Conservation (phyloP, 2,888 invertebrate genomes). For the Caenorhabditis zanzibari region DNA sequence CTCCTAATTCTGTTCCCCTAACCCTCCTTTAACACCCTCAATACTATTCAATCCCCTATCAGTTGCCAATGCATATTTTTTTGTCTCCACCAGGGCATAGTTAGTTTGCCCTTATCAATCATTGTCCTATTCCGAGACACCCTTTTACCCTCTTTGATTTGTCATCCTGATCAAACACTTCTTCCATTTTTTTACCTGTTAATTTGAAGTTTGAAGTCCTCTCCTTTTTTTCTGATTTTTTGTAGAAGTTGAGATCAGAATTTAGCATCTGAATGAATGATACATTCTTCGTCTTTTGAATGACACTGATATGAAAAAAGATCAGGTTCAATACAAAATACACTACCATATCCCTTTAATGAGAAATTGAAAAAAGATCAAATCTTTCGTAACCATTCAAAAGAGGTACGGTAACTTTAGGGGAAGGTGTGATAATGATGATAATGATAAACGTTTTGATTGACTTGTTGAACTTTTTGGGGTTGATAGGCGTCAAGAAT, state of each 20-base stretch:
- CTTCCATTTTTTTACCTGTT: conserved; percentile 6
- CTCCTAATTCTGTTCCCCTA: neutral
- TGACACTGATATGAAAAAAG: neutral
- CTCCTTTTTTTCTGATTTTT: neutral
- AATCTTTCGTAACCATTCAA: no score
- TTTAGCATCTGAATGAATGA: neutral
- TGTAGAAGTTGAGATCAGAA: neutral
- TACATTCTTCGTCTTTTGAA: neutral
- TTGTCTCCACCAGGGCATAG: conserved; percentile 16
- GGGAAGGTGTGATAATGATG: neutral
- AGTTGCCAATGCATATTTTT: neutral
- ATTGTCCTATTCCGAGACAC: conserved; percentile 28
- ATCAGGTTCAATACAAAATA: neutral
- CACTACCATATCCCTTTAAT: neutral
- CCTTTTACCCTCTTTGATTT: conserved; percentile 29
- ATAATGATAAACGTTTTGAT: neutral
- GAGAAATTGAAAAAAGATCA: neutral
- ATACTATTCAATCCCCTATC: conserved; percentile 14
- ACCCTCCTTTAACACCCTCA: neutral
- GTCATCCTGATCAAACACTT: conserved; percentile 35
- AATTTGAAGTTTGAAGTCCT: conserved; percentile 35
- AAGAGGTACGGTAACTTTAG: neutral
- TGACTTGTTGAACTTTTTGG: neutral
- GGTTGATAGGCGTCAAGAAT: neutral
- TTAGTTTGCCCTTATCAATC: conserved; percentile 39